Base-by-base conservation (phyloP, 2,113 vertebrate genomes). In the Bos indicus region DNA sequence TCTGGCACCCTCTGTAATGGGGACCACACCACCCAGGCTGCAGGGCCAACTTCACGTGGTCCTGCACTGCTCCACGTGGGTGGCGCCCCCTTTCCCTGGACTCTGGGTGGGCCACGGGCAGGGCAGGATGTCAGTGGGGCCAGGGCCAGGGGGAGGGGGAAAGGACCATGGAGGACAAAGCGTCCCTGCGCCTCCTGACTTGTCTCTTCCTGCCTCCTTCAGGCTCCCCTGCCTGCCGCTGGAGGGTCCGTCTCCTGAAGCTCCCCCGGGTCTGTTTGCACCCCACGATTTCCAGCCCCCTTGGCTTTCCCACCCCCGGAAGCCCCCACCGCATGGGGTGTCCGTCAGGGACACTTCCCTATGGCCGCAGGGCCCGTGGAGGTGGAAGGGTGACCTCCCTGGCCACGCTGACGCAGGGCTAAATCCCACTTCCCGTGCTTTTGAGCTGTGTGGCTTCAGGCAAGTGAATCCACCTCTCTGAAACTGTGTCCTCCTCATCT, bases 241-340 rank as follows among this genome's bases (percentile, higher is more conserved):
- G 54, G 52, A 48, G 36, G 59, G 59, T 10, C 17, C 10, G 15
- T 86, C 56, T 46, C 28, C 23, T 2, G 12, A 19, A 88, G 59
- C 23, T 21, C 28, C 52, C 64, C 59, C 36, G 4, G 40, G n/a
- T 56, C 91, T 43, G 23, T 48, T 54, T 28, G n/a, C 7, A 21
- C 71, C 14, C n/a, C 30, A 0, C 23, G 21, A 93, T 77, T 88
- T 52, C 40, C 21, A 52, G n/a, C 17, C 57, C 30, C 83, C 60
- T 54, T 8, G 9, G 25, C 21, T 71, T 40, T 19, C 30, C 25
- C 28, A 2, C 21, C 64, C 2, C 23, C n/a, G 48, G 51, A 21
- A 7, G 23, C 40, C 28, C 15, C 43, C 17, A 10, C 25, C 0
- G 0, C 26, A 13, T 0, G 0, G 48, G 28, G 16, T 28, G 12